Conservation (phyloP, 2,113 vertebrate genomes). For the Pelodiscus sinensis region DNA sequence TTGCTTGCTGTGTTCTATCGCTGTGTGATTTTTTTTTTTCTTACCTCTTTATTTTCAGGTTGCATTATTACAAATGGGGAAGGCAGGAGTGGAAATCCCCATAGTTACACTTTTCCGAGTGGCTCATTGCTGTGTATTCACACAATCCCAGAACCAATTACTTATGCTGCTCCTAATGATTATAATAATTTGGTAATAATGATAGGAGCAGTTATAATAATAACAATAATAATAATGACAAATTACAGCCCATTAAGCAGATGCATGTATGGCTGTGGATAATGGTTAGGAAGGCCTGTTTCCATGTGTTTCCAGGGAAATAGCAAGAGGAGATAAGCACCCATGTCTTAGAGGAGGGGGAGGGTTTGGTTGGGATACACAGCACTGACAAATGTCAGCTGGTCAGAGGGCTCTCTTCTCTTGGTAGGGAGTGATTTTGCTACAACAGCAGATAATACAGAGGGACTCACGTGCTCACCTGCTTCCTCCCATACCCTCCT, state of each 20-base stretch:
- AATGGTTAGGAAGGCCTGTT: neutral
- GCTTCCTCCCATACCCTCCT: neutral
- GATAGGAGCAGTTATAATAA: neutral
- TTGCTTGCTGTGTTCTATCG: neutral
- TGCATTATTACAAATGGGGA: neutral
- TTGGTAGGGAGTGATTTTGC: neutral
- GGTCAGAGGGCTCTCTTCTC: neutral
- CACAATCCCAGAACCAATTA: neutral
- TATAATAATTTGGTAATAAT: constrained; percentile 5
- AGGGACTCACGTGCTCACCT: neutral
- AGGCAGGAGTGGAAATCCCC: neutral
- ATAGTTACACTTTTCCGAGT: neutral
- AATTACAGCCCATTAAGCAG: constrained; percentile 10
- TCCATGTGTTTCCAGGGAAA: neutral
- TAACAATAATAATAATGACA: neutral
- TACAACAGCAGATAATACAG: neutral
- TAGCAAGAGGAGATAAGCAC: neutral
- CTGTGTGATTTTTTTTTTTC: neutral
- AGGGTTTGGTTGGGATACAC: neutral
- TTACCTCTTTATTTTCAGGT: neutral
- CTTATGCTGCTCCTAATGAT: neutral
- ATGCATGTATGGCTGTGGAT: neutral
- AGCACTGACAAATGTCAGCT: neutral
- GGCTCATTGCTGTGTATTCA: neutral
- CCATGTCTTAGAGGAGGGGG: neutral